Percentiles rank a stretch among this genome's conserved stretches.
Evolutionary conservation across 2,113 vertebrate genomes (phyloP).

Genomic region (Callaeas wilsoni): DNA sequence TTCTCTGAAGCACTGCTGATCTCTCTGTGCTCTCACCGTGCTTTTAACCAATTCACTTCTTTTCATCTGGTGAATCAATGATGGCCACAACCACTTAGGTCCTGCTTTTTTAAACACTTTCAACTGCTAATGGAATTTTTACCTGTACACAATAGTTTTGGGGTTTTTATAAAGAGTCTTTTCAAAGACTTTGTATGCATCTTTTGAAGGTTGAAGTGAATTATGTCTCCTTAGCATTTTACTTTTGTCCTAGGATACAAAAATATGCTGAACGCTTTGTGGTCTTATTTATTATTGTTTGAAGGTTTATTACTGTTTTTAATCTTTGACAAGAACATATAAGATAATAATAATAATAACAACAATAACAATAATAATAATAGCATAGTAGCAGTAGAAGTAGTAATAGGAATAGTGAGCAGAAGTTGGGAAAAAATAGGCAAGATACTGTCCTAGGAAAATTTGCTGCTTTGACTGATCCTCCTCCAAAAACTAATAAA

Average conservation of each 20-base stretch:
- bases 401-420: neutral
- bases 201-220: neutral
- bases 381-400: neutral
- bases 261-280: neutral
- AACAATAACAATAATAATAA: neutral
- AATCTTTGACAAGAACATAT: neutral
- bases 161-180: neutral
- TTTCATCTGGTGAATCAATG: neutral
- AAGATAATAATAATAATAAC: neutral
- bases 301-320: neutral
- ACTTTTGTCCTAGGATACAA: neutral
- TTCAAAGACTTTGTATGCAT: neutral
- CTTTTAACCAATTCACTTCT: neutral
- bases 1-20: neutral
- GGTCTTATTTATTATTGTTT: no score
- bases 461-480: neutral
- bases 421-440: neutral
- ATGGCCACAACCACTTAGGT: neutral
- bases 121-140: neutral
- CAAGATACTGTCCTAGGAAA: neutral
- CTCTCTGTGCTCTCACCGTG: neutral
- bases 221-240: neutral
- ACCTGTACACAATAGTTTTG: neutral
- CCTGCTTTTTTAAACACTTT: neutral
- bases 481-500: neutral